phyloP scores from a whole-genome alignment of 2,113 vertebrate species.

The Lamprotornis superbus region DNA sequence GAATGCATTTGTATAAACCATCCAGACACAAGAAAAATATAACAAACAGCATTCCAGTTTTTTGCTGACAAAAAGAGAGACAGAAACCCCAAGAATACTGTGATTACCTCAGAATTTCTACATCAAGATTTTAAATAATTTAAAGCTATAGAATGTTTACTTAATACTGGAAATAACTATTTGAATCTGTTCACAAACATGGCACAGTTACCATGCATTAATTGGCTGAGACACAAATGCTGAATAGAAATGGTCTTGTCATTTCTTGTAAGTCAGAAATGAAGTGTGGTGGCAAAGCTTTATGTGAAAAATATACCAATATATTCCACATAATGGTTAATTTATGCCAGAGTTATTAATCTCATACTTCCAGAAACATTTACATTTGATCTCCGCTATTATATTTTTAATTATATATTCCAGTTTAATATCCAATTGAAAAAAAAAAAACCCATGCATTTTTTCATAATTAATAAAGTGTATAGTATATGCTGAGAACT shows the following conservation, averaged over 20 bases:
- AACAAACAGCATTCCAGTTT: neutral
- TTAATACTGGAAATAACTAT: neutral
- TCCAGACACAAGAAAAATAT: neutral
- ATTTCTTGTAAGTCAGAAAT: neutral
- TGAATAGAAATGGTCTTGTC: neutral
- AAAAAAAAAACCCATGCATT: neutral
- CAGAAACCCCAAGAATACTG: neutral
- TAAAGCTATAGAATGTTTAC: neutral
- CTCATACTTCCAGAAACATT: neutral
- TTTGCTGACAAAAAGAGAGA: neutral
- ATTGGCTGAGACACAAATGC: neutral
- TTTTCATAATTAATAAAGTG: neutral
- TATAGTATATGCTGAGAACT: neutral
- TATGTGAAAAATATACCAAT: neutral
- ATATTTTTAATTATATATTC: neutral
- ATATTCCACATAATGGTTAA: neutral
- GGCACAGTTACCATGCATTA: neutral
- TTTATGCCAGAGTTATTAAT: neutral
- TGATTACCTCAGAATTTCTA: neutral
- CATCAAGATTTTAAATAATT: neutral
- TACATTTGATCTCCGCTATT: neutral
- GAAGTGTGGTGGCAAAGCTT: neutral
- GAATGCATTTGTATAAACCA: neutral
- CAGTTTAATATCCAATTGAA: neutral
- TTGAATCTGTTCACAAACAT: neutral